Percentiles rank a stretch among this genome's conserved stretches.
These are phyloP conservation scores for Sphenodon punctatus DNA, from an alignment of 2,797 vertebrate genomes.

Conservation along the genomic window DNA sequence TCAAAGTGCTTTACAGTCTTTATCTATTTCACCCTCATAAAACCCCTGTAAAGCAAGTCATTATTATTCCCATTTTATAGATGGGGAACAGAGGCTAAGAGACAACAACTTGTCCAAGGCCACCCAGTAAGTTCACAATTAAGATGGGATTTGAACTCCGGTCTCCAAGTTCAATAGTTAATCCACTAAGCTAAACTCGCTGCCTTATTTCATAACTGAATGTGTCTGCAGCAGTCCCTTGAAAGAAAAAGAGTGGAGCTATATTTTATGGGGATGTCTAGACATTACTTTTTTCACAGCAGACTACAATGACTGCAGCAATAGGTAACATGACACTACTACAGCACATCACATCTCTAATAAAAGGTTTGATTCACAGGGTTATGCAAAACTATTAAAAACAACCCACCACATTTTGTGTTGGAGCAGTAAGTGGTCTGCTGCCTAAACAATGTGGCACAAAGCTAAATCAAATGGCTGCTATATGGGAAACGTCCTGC, in stretches of 20 bases:
- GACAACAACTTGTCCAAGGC: no score
- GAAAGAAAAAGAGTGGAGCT: neutral
- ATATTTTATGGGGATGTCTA: neutral
- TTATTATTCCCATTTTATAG: no score
- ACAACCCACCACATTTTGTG: neutral
- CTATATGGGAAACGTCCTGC: neutral
- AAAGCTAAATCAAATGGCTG: neutral
- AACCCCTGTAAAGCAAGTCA: no score
- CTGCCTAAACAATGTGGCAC: neutral
- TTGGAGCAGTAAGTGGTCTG: neutral
- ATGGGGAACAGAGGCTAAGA: no score
- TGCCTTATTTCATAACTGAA: neutral
- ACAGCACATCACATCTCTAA: neutral
- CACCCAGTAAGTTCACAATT: no score
- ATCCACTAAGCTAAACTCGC: no score
- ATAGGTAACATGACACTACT: neutral
- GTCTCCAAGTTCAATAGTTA: no score
- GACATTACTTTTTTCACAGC: neutral
- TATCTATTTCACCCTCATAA: no score
- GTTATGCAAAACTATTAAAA: neutral
- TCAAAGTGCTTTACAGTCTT: no score
- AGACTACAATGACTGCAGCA: neutral
- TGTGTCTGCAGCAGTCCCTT: neutral
- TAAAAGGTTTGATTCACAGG: constrained; percentile 6
- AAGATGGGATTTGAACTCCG: no score